phyloP scores from a whole-genome alignment of 2,797 vertebrate genomes.

The Okamejei kenojei region DNA sequence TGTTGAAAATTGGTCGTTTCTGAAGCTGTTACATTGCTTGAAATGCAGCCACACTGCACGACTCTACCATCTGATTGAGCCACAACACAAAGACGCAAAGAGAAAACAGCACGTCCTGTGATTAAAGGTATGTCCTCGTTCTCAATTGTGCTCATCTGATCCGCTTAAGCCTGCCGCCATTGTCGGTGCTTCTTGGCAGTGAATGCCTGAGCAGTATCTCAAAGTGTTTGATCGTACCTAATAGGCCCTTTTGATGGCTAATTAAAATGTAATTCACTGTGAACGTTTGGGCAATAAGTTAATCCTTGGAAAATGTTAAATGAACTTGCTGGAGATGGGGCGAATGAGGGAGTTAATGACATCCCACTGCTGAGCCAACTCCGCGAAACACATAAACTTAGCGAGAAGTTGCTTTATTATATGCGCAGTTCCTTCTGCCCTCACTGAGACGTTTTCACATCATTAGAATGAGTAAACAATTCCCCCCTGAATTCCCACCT shows the following conservation, averaged over 20 bases:
- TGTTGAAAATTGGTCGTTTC: too few relatives aligned
- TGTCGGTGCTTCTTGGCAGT: background rate
- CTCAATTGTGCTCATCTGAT: background rate
- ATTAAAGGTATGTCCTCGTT: too few relatives aligned
- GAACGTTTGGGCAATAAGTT: background rate
- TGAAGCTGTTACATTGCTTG: too few relatives aligned
- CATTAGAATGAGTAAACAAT: slow-evolving; percentile 26
- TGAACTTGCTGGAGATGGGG: background rate
- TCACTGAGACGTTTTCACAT: background rate
- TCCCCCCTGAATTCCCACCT: slow-evolving; percentile 10
- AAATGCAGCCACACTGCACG: too few relatives aligned
- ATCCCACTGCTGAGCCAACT: background rate
- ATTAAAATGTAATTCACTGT: slow-evolving; percentile 15
- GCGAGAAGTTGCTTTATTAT: background rate
- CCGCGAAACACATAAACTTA: slow-evolving; percentile 2
- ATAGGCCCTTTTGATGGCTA: background rate
- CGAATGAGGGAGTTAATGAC: background rate
- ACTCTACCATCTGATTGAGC: too few relatives aligned
- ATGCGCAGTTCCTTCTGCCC: background rate
- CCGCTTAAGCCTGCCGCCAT: background rate
- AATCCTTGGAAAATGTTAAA: slow-evolving; percentile 2
- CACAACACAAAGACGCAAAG: too few relatives aligned
- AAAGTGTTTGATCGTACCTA: background rate
- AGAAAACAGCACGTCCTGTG: too few relatives aligned
- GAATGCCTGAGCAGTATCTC: background rate